Evolutionary conservation across 2,797 vertebrate species (phyloP).

Genomic region (Hippopotamyrus pictus): DNA sequence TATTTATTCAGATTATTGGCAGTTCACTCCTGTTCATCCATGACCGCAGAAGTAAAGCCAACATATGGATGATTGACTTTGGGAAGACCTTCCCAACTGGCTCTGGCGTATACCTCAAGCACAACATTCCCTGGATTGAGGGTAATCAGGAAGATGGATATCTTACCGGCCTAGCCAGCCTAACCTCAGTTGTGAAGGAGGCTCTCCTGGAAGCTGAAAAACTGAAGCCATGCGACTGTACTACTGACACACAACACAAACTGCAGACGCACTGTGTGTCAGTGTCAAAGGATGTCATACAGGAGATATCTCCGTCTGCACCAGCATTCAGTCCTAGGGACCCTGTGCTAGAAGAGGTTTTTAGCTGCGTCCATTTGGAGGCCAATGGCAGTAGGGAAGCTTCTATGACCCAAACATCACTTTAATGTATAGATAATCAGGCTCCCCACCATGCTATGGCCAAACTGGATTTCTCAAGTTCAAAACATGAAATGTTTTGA

Average conservation of each 20-base stretch:
- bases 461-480: not conserved
- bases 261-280: slow-evolving; percentile 4
- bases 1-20: slow-evolving; percentile 68
- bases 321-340: not conserved
- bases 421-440: not conserved
- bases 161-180: slow-evolving; percentile 70
- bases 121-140: slow-evolving; percentile 69
- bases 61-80: slow-evolving; percentile 91
- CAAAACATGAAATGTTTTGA: not conserved
- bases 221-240: slow-evolving; percentile 29
- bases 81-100: slow-evolving; percentile 72
- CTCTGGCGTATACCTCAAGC: slow-evolving; percentile 50
- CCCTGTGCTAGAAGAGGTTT: not conserved
- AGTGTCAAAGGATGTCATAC: not conserved
- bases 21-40: slow-evolving; percentile 87
- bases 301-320: not conserved
- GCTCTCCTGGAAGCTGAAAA: slow-evolving; percentile 47
- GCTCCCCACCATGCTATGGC: not conserved
- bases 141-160: slow-evolving; percentile 81
- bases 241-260: slow-evolving; percentile 22
- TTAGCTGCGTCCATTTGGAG: not conserved
- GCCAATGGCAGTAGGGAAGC: not conserved
- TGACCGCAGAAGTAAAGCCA: slow-evolving; percentile 67
- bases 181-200: slow-evolving; percentile 59
- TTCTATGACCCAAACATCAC: not conserved